Base-by-base conservation (phyloP, 2,888 invertebrate species). In the Odontocolon sp. region DNA sequence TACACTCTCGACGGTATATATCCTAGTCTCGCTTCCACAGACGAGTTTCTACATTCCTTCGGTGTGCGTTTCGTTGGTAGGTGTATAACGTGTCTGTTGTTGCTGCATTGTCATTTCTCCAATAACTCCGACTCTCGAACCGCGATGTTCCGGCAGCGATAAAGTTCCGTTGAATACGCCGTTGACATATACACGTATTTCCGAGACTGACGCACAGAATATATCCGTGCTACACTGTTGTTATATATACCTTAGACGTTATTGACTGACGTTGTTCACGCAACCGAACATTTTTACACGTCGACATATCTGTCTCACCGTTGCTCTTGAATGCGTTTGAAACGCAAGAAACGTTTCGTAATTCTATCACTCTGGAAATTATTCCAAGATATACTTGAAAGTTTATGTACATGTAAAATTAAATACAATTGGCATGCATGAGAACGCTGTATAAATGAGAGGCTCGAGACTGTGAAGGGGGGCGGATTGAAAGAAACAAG, bases 71-170 rank as follows among this genome's bases (percentile, higher is more conserved):
- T 16, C 59, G 28, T 56, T 66, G 50, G 50, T 28, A n/a, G n/a
- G n/a, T n/a, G n/a, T n/a, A n/a, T n/a, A 45, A 74, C 38, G 52
- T 63, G 21, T n/a, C 3, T 40, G 40, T 47, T 63, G 74, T 72
- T 68, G 18, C 23, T 21, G 26, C 59, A 54, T 69, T 77, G 73
- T 59, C 74, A 69, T 68, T 74, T 69, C 74, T 69, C 70, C 76
- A 70, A 76, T 76, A 76, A 76, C 59, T 33, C 61, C 52, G 36
- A 23, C 26, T 57, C 36, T 36, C 21, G 26, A 36, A 28, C 26
- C 52, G 42, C 33, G 33, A 59, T 59, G 50, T 56, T 40, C 38
- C 57, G 45, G 36, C 56, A 16, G 21, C 40, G 63, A 69, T 64
- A 57, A 74, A 74, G 54, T 59, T 70, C 11, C 40, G 52, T 45